These are phyloP conservation scores for Murina feae DNA, from an alignment of 2,113 vertebrate species.

Conservation along the genomic window DNA sequence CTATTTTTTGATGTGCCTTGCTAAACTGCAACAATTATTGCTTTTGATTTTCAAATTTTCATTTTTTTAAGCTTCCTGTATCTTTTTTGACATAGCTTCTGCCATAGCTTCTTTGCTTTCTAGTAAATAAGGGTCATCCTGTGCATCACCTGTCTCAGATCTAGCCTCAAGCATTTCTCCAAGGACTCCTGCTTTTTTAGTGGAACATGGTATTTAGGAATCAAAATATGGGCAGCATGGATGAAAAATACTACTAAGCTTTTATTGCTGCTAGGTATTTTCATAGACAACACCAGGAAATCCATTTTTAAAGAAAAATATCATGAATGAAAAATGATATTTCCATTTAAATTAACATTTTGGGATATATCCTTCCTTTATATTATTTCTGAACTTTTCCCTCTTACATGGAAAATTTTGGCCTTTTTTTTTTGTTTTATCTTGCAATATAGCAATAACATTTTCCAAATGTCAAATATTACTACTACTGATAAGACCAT, in stretches of 20 bases:
- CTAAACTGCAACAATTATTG: not conserved
- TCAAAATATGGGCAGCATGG: not conserved
- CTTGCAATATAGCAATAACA: not conserved
- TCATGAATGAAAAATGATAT: not conserved
- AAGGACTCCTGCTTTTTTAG: not conserved
- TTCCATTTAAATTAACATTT: conserved; percentile 14
- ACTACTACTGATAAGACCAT: not conserved
- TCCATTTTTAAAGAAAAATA: not conserved
- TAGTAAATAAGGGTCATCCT: not conserved
- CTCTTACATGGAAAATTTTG: not conserved
- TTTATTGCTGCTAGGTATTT: not conserved
- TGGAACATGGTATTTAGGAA: not conserved
- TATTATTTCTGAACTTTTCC: not conserved
- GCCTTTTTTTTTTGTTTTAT: not conserved
- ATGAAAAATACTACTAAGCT: not conserved
- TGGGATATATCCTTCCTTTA: not conserved
- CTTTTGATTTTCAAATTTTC: not conserved
- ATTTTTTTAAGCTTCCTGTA: not conserved
- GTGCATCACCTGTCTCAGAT: not conserved
- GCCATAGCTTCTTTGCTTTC: not conserved
- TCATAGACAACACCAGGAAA: not conserved
- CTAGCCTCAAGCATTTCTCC: not conserved
- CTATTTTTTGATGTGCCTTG: not conserved
- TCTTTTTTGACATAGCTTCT: not conserved
- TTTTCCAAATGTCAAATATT: not conserved